phyloP scores from a whole-genome alignment of 2,113 vertebrate genomes.

The Amblyornis subalaris region DNA sequence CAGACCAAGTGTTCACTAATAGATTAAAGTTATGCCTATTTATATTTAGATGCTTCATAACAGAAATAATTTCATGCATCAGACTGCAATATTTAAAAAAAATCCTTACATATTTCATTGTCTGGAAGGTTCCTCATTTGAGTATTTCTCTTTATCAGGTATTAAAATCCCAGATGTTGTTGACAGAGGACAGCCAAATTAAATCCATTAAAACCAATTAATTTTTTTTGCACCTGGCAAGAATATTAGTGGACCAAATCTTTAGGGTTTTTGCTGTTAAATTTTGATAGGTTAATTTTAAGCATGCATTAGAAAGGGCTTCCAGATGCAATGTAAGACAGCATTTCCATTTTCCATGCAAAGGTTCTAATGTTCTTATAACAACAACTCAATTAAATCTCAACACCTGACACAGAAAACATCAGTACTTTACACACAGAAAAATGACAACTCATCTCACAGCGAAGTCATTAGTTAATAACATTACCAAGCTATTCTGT shows the following conservation, averaged over 20 bases:
- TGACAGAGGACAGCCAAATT: neutral
- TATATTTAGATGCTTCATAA: neutral
- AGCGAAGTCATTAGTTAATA: neutral
- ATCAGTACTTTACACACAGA: neutral
- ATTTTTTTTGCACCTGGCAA: neutral
- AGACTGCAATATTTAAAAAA: neutral
- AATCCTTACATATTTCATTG: rapidly evolving
- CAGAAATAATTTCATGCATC: neutral
- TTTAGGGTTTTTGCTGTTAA: neutral
- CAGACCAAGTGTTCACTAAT: neutral
- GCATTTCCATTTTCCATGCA: neutral
- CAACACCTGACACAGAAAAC: neutral
- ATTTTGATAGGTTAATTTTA: neutral
- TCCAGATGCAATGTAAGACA: neutral
- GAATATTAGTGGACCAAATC: neutral
- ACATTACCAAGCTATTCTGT: neutral
- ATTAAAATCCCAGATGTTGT: neutral
- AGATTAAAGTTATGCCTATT: neutral
- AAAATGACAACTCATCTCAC: neutral
- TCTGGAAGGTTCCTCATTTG: neutral
- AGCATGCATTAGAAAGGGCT: neutral
- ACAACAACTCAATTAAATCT: neutral
- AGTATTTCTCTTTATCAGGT: neutral
- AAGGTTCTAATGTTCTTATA: neutral
- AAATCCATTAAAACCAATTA: neutral